Evolutionary conservation across 2,888 invertebrate genomes (phyloP).

Genomic region (Pardosa pseudoannulata): DNA sequence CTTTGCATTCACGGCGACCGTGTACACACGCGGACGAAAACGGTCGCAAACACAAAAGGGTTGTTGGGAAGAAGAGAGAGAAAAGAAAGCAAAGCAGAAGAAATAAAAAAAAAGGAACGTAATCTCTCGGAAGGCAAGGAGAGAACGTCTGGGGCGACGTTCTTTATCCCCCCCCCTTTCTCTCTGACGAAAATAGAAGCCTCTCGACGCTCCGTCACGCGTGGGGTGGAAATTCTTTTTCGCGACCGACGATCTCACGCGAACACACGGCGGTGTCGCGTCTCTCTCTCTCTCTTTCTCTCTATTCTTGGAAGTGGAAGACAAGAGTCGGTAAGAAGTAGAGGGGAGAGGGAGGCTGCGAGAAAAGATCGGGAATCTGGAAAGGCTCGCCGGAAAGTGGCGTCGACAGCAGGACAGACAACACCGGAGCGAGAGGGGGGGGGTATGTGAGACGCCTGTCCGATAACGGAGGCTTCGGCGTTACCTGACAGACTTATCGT

Average conservation of each 20-base stretch:
- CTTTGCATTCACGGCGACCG: too few relatives aligned
- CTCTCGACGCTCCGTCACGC: background rate
- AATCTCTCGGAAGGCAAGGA: background rate
- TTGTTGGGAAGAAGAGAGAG: background rate
- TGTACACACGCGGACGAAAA: background rate
- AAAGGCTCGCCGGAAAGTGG: too few relatives aligned
- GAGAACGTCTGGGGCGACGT: background rate
- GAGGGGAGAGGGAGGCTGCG: too few relatives aligned
- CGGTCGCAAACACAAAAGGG: background rate
- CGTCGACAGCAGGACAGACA: too few relatives aligned
- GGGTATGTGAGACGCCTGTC: too few relatives aligned
- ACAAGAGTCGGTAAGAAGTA: too few relatives aligned
- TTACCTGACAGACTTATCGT: too few relatives aligned
- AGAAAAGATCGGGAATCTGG: too few relatives aligned
- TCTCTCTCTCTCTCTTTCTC: background rate
- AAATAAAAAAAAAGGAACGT: background rate
- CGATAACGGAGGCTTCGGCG: too few relatives aligned
- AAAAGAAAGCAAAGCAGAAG: too few relatives aligned
- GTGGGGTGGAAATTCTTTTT: slow-evolving; percentile 1
- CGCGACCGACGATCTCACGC: background rate
- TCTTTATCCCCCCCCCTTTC: background rate
- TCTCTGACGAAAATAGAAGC: background rate
- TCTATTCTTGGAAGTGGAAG: background rate
- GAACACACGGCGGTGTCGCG: background rate
- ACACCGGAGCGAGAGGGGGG: too few relatives aligned